Percentiles rank a stretch among this genome's conserved stretches.
These are phyloP conservation scores for Drosophila prosaltans DNA, from an alignment of 1,140 invertebrate species.

Conservation along the genomic window DNA sequence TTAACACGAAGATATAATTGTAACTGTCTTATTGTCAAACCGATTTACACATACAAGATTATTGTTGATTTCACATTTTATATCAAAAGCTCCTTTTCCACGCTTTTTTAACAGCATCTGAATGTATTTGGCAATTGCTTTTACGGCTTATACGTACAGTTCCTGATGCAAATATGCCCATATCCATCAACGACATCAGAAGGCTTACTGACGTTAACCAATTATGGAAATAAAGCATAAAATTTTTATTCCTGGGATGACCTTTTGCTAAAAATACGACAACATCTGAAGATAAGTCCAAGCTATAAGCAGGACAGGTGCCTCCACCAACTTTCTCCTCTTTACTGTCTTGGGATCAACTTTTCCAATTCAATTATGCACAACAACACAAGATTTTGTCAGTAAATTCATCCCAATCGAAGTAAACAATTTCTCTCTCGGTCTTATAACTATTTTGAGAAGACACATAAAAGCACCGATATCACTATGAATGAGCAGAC, in stretches of 20 bases:
- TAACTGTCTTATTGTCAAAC: conserved; percentile 33
- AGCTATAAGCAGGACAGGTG: not conserved
- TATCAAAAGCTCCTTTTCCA: too few relatives aligned
- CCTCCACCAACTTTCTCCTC: too few relatives aligned
- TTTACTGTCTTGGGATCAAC: too few relatives aligned
- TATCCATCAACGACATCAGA: conserved; percentile 22
- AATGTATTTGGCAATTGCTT: conserved; percentile 29
- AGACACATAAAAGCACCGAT: too few relatives aligned
- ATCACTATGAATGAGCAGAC: too few relatives aligned
- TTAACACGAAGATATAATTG: conserved; percentile 17
- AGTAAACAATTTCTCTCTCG: too few relatives aligned
- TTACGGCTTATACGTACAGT: conserved; percentile 31
- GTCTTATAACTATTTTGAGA: too few relatives aligned
- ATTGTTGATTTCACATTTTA: too few relatives aligned
- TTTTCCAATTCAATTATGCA: too few relatives aligned
- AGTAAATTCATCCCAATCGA: too few relatives aligned
- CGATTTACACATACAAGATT: conserved; percentile 5
- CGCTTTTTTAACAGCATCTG: conserved; percentile 16
- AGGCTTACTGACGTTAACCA: not conserved
- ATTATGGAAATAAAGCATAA: conserved; percentile 18
- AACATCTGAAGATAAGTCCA: conserved; percentile 26
- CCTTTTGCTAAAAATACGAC: conserved; percentile 7
- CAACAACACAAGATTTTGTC: too few relatives aligned
- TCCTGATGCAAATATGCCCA: conserved; percentile 27
- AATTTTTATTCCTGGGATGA: not conserved